These are phyloP conservation scores for Trichonephila clavipes DNA, from an alignment of 1,140 invertebrate species.

Conservation along the genomic window DNA sequence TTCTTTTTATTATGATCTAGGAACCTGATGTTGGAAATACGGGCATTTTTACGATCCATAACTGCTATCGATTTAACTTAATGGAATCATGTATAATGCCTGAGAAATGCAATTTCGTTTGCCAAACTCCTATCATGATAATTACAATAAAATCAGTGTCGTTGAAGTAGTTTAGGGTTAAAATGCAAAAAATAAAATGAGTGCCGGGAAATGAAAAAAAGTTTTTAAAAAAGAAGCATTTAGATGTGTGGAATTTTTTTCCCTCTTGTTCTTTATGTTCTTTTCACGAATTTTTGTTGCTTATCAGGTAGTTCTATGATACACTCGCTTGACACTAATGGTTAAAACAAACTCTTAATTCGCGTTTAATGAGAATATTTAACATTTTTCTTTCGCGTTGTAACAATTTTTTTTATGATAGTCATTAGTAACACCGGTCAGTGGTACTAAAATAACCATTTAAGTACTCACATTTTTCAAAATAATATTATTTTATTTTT, in stretches of 20 bases:
- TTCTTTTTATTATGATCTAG: neutral
- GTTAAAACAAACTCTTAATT: neutral
- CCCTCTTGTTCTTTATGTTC: neutral
- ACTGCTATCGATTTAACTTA: conserved; percentile 70
- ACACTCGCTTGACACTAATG: neutral
- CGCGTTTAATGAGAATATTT: neutral
- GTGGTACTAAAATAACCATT: neutral
- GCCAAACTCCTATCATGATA: conserved; percentile 24
- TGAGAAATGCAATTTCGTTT: conserved; percentile 50
- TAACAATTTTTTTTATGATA: neutral
- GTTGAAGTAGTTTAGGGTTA: conserved; percentile 37
- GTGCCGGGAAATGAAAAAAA: neutral
- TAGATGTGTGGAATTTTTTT: neutral
- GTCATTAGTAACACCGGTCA: neutral
- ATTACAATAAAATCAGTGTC: conserved; percentile 59
- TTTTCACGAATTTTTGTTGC: neutral
- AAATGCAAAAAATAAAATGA: conserved; percentile 50
- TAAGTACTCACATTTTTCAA: too few species aligned
- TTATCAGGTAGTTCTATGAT: too few species aligned
- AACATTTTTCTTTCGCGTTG: neutral
- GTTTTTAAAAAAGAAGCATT: neutral
- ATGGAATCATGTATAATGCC: conserved; percentile 67
- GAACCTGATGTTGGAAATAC: conserved; percentile 51
- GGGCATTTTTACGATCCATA: conserved; percentile 70
- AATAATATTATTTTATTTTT: too few species aligned